Percentiles rank a stretch among this genome's conserved stretches.
These are phyloP conservation scores for Dasypus novemcinctus DNA, from an alignment of 2,113 vertebrate genomes.

Conservation along the genomic window DNA sequence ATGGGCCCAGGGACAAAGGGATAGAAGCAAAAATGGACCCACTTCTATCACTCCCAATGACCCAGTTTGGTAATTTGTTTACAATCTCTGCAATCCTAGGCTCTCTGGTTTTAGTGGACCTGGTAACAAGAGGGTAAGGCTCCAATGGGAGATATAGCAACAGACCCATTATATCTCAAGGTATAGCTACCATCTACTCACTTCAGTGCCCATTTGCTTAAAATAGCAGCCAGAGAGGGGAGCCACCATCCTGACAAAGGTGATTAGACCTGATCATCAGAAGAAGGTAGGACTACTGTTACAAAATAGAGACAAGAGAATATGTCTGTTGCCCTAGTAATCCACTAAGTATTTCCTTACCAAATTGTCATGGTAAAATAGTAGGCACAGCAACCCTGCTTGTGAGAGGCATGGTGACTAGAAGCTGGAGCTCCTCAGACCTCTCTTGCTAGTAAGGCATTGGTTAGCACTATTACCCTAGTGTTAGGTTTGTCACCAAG, in stretches of 20 bases:
- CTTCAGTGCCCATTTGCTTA: background rate
- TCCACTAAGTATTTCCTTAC: background rate
- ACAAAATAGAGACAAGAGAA: background rate
- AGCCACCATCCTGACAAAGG: background rate
- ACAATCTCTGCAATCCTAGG: background rate
- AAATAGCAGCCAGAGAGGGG: background rate
- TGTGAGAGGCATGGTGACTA: background rate
- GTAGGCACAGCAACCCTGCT: background rate
- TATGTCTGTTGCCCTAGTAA: background rate
- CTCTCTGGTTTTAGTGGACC: background rate
- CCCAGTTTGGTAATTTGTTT: background rate
- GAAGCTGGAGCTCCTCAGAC: background rate
- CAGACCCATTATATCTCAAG: background rate
- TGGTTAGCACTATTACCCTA: background rate
- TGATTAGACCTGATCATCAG: background rate
- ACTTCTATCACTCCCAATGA: background rate
- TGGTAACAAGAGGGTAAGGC: background rate
- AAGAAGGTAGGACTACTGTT: background rate
- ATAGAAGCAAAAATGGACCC: background rate
- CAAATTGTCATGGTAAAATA: background rate
- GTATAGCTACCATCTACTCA: background rate
- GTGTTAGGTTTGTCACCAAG: background rate
- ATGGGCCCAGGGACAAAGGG: background rate
- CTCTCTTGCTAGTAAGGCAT: background rate
- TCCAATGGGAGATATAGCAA: background rate